A percentile compares a stretch with the other conserved stretches of the same genome.
Conservation (phyloP, 92 coral and sea anemone genomes). For the Porites evermanni region DNA sequence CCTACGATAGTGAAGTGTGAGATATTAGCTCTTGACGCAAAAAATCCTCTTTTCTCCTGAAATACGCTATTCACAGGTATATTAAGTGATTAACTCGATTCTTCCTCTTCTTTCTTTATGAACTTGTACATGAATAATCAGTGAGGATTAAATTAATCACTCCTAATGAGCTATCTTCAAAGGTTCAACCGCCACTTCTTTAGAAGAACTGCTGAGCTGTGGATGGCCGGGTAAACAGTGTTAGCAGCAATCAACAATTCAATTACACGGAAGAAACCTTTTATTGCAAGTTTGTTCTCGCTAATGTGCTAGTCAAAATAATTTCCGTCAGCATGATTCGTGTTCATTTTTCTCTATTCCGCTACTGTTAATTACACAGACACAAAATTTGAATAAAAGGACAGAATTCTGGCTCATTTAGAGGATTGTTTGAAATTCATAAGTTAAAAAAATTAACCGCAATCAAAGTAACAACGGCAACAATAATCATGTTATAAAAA, state of each 20-base stretch:
- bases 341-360: background rate
- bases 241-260: background rate
- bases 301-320: conserved; percentile 12
- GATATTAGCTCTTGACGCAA: background rate
- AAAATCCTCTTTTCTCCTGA: background rate
- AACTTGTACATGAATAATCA: background rate
- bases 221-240: background rate
- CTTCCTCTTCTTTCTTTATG: background rate
- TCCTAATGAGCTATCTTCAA: conserved; percentile 5
- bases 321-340: conserved; percentile 17
- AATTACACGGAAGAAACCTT: conserved; percentile 17
- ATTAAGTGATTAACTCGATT: background rate
- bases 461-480: background rate
- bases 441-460: no score
- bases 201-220: background rate
- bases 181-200: conserved; percentile 3
- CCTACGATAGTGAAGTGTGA: background rate
- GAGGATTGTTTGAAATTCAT: background rate
- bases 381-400: background rate
- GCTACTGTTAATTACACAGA: background rate
- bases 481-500: no score
- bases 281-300: conserved; percentile 22
- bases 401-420: background rate
- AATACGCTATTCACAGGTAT: background rate
- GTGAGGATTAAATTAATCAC: conserved; percentile 10